phyloP scores from a whole-genome alignment of 1,140 invertebrate genomes.

The Panulirus ornatus region DNA sequence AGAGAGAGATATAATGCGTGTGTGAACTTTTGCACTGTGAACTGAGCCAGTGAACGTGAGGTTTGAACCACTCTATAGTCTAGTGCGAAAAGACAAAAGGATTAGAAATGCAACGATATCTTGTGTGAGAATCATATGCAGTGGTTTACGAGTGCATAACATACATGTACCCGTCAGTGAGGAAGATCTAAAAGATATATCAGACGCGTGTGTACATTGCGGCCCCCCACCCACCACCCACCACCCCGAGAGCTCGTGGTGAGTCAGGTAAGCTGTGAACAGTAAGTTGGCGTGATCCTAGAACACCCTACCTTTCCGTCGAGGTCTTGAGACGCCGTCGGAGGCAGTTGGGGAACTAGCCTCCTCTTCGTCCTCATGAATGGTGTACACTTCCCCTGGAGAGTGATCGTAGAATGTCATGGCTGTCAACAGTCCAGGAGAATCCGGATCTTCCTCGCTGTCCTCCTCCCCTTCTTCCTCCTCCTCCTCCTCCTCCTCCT shows the following conservation, averaged over 20 bases:
- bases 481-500: conserved; percentile 70
- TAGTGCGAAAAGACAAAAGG: too few species aligned
- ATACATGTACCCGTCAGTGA: conserved; percentile 37
- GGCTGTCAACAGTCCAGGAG: conserved; percentile 64
- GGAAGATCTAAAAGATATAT: too few species aligned
- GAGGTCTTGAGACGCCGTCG: conserved; percentile 79
- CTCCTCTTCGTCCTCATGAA: conserved; percentile 81
- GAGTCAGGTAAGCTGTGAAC: conserved; percentile 66
- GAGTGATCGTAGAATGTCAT: conserved; percentile 79
- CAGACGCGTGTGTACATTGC: conserved; percentile 35
- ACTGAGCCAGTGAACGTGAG: background rate
- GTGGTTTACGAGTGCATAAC: conserved; percentile 28
- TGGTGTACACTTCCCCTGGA: conserved; percentile 81
- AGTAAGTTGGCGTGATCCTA: conserved; percentile 50
- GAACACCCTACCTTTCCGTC: conserved; percentile 73
- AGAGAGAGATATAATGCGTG: too few species aligned
- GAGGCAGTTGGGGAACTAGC: conserved; percentile 80
- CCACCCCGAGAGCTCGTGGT: conserved; percentile 29
- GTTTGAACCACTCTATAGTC: background rate
- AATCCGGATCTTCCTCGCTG: conserved; percentile 74
- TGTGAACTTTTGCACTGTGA: background rate
- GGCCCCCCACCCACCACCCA: background rate
- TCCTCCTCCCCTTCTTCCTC: conserved; percentile 72
- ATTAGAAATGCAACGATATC: too few species aligned
- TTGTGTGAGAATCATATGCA: background rate